A percentile compares a stretch with the other conserved stretches of the same genome.
phyloP scores from a whole-genome alignment of 2,797 vertebrate species.

The Phrynocephalus vlangalii region DNA sequence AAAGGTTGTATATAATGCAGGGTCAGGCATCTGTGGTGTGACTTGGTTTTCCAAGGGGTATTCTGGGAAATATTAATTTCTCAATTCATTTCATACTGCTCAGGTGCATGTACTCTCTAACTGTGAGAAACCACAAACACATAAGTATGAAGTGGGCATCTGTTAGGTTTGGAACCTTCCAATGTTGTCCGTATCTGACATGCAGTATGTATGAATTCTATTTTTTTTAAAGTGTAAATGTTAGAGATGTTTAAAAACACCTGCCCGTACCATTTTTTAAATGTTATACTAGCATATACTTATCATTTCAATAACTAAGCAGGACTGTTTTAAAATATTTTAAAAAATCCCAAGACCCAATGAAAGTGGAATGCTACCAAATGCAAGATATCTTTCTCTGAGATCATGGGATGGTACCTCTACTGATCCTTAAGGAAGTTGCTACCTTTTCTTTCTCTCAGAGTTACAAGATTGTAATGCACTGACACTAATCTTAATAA shows the following conservation, averaged over 20 bases:
- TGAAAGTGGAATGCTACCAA: background rate
- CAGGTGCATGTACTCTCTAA: background rate
- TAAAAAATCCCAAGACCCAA: background rate
- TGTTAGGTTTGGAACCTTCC: background rate
- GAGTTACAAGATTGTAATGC: background rate
- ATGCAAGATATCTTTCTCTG: background rate
- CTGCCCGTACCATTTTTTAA: background rate
- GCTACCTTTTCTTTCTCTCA: background rate
- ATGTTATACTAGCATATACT: too few relatives aligned
- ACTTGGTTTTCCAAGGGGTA: background rate
- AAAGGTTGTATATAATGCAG: background rate
- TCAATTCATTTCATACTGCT: background rate
- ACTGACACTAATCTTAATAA: background rate
- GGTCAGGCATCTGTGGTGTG: background rate
- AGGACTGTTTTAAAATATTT: background rate
- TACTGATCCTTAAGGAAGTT: background rate
- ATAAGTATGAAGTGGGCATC: background rate
- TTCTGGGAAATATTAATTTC: background rate
- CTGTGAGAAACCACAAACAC: background rate
- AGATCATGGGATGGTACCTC: background rate
- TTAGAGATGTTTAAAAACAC: background rate
- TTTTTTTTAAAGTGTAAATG: background rate
- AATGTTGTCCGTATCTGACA: background rate
- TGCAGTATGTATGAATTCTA: background rate
- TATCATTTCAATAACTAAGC: background rate